Conservation (phyloP, 1,140 invertebrate species). For the Latrodectus geometricus region DNA sequence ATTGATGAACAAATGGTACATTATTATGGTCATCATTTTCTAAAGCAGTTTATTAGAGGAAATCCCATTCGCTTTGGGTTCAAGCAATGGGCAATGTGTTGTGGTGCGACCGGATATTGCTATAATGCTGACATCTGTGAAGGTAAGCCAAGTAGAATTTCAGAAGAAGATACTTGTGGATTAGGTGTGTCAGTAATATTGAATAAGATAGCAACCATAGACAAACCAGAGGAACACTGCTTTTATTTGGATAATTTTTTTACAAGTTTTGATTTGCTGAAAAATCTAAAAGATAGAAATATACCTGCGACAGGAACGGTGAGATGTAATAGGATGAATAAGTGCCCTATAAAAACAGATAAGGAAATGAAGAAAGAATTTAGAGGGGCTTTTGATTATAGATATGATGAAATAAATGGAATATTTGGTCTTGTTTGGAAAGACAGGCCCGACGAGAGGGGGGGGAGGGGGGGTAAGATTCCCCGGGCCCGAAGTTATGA, state of each 20-base stretch:
- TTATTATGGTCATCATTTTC: constrained; percentile 21
- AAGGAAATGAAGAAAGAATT: constrained; percentile 18
- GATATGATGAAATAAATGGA: constrained; percentile 18
- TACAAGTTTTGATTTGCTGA: constrained; percentile 38
- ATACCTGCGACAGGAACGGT: constrained; percentile 36
- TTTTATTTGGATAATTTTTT: constrained; percentile 40
- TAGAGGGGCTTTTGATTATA: constrained; percentile 17
- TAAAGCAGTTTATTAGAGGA: constrained; percentile 21
- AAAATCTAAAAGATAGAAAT: constrained; percentile 41
- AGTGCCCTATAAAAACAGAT: constrained; percentile 14
- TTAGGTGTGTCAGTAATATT: no score
- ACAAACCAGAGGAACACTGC: constrained; percentile 32
- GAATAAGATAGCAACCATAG: constrained; percentile 29
- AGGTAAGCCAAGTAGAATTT: constrained; percentile 20
- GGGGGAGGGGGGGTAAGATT: no score
- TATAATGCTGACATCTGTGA: constrained; percentile 18
- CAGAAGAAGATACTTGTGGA: no score
- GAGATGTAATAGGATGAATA: constrained; percentile 19
- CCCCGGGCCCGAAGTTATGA: no score
- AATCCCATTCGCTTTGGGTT: constrained; percentile 16
- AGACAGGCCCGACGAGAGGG: no score
- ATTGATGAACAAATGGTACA: constrained; percentile 18
- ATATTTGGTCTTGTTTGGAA: constrained; percentile 17
- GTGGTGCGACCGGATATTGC: constrained; percentile 16
- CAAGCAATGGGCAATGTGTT: constrained; percentile 17